A percentile compares a stretch with the other conserved stretches of the same genome.
phyloP scores from a whole-genome alignment of 1,140 invertebrate species.

The Sarcophaga bullata region DNA sequence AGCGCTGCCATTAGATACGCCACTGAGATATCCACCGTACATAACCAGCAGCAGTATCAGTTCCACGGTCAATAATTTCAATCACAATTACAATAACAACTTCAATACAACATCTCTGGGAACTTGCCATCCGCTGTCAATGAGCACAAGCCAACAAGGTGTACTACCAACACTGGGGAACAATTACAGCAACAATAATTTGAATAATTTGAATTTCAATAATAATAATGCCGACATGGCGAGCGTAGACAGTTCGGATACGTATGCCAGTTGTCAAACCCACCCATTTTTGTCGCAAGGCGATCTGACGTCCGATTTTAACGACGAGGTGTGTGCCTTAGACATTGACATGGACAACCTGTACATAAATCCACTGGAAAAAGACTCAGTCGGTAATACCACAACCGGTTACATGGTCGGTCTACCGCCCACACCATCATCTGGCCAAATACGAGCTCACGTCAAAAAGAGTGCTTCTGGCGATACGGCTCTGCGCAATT shows the following conservation, averaged over 20 bases:
- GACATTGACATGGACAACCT: conserved; percentile 78
- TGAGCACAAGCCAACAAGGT: conserved; percentile 47
- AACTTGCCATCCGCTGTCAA: conserved; percentile 42
- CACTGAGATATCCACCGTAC: conserved; percentile 50
- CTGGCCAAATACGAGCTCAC: conserved; percentile 54
- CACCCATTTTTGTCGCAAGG: conserved; percentile 90
- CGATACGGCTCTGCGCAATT: conserved; percentile 73
- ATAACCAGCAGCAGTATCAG: conserved; percentile 47
- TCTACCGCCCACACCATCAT: conserved; percentile 52
- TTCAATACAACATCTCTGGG: conserved; percentile 61
- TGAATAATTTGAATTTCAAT: conserved; percentile 58
- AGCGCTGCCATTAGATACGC: conserved; percentile 59
- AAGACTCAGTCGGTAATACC: conserved; percentile 58
- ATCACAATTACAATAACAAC: conserved; percentile 68
- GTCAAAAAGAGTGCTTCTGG: conserved; percentile 84
- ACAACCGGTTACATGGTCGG: conserved; percentile 61
- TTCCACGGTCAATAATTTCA: conserved; percentile 52
- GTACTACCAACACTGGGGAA: conserved; percentile 51
- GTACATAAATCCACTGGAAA: conserved; percentile 90
- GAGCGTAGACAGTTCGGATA: conserved; percentile 87
- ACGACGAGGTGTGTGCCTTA: conserved; percentile 65
- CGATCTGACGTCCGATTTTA: conserved; percentile 78
- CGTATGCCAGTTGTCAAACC: conserved; percentile 94
- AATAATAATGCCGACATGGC: conserved; percentile 74
- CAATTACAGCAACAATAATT: conserved; percentile 52